Conservation (phyloP, 1,140 invertebrate species). For the Neodiprion lecontei region DNA sequence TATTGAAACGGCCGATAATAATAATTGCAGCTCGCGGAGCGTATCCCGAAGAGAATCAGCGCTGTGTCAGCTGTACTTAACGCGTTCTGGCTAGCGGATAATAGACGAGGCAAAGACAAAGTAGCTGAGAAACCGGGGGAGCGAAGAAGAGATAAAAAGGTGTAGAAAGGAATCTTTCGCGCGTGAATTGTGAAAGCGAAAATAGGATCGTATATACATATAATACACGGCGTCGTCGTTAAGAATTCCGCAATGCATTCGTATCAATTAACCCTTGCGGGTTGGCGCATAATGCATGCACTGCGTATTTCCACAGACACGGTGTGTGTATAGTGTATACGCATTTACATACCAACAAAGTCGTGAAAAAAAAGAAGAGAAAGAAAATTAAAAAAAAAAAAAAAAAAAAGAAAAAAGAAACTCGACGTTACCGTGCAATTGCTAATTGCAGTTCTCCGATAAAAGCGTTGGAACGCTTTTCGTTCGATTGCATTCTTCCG, state of each 20-base stretch:
- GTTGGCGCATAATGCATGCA: constrained; percentile 41
- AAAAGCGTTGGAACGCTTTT: background rate
- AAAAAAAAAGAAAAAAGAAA: constrained; percentile 48
- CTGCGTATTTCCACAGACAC: constrained; percentile 27
- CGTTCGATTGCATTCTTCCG: background rate
- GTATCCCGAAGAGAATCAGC: no score
- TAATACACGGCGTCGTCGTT: constrained; percentile 35
- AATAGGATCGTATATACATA: constrained; percentile 56
- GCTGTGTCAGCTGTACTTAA: no score
- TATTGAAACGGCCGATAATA: no score
- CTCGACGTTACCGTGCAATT: constrained; percentile 48
- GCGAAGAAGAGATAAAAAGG: no score
- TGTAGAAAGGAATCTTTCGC: background rate
- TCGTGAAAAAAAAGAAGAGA: constrained; percentile 28
- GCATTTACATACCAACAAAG: constrained; percentile 37
- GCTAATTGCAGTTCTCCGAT: constrained; percentile 42
- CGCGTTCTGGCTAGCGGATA: no score
- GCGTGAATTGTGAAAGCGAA: constrained; percentile 39
- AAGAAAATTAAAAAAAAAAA: constrained; percentile 53
- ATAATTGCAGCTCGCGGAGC: no score
- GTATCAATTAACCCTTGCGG: constrained; percentile 60
- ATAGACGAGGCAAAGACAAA: no score
- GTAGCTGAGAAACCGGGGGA: no score
- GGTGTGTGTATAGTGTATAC: constrained; percentile 29
- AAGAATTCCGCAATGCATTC: constrained; percentile 60